A percentile compares a stretch with the other conserved stretches of the same genome.
Conservation (phyloP, 2,797 vertebrate species). For the Microtus agrestis region DNA sequence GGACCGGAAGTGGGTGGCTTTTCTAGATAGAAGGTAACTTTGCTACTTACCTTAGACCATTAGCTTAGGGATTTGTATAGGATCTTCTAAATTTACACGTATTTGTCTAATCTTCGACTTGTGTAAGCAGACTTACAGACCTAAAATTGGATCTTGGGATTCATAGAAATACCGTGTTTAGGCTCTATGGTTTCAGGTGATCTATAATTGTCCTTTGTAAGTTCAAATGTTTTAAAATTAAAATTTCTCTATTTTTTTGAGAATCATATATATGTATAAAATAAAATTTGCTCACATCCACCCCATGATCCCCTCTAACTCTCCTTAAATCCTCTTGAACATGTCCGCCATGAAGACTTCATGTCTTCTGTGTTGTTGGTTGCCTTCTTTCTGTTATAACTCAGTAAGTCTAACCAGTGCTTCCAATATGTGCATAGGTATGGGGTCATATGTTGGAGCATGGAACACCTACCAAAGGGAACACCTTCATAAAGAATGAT, state of each 20-base stretch:
- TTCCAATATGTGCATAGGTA: not conserved
- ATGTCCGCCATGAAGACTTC: not conserved
- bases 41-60: not conserved
- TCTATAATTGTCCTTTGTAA: not conserved
- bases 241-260: not conserved
- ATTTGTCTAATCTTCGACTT: not conserved
- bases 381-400: not conserved
- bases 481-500: not conserved
- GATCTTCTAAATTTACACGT: slow-evolving; percentile 17
- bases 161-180: not conserved
- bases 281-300: not conserved
- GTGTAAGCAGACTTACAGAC: not conserved
- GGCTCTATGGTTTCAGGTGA: not conserved
- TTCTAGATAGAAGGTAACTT: not conserved
- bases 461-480: too few relatives aligned
- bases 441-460: not conserved
- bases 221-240: not conserved
- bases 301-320: too few relatives aligned
- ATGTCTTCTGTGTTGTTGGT: not conserved
- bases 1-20: not conserved
- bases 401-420: not conserved
- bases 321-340: not conserved
- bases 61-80: not conserved
- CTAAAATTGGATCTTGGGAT: not conserved
- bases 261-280: not conserved